Evolutionary conservation across 2,797 vertebrate species (phyloP).

Genomic region (Poeciliopsis presidionis): DNA sequence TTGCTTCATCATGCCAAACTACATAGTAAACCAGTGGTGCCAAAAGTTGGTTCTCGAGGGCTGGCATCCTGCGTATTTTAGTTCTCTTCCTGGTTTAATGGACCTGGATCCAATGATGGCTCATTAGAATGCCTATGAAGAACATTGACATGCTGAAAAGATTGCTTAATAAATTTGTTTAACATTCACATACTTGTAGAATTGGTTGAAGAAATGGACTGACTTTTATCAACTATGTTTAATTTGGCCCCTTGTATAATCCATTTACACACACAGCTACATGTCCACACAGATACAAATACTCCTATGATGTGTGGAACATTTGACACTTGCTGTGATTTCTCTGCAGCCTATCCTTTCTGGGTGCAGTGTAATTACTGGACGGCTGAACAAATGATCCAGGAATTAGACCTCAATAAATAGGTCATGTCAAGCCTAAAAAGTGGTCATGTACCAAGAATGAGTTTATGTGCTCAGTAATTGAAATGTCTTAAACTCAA

Average conservation of each 20-base stretch:
- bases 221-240: background rate
- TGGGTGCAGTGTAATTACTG: conserved; percentile 20
- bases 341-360: conserved; percentile 12
- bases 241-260: background rate
- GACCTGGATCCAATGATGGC: no score
- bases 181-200: background rate
- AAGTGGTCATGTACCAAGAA: background rate
- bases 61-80: no score
- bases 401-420: conserved; percentile 28
- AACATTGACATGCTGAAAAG: no score
- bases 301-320: background rate
- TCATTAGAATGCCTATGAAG: no score
- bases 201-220: background rate
- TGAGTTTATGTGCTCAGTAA: background rate
- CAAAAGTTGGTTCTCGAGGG: no score
- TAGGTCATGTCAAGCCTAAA: conserved; percentile 7
- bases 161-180: conserved; percentile 2
- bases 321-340: conserved; percentile 17
- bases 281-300: background rate
- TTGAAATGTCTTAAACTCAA: conserved; percentile 27
- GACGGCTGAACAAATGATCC: conserved; percentile 19
- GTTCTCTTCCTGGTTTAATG: no score
- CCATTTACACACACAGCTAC: background rate
- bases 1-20: background rate
- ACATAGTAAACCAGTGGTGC: background rate